Evolutionary conservation across 1,140 invertebrate species (phyloP).

Genomic region (Drosophila azteca): DNA sequence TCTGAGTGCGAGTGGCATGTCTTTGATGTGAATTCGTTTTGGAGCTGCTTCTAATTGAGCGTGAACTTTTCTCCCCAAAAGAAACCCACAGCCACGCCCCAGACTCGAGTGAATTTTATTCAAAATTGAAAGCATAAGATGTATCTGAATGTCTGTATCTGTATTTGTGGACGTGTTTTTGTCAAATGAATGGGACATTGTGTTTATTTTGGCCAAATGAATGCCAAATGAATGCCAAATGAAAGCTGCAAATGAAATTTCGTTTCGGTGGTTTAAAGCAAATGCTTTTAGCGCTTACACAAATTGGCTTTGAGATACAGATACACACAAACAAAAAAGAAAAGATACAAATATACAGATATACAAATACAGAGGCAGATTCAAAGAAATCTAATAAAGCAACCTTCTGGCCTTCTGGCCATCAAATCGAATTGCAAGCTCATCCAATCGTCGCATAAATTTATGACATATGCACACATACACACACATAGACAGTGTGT

Average conservation of each 20-base stretch:
- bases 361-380: conserved; percentile 22
- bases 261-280: conserved; percentile 28
- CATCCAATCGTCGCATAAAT: conserved; percentile 75
- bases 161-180: not conserved
- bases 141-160: conserved; percentile 3
- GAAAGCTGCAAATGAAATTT: conserved; percentile 62
- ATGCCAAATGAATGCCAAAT: conserved; percentile 1
- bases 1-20: conserved; percentile 23
- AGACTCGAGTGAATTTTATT: conserved; percentile 62
- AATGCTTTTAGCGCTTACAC: conserved; percentile 23
- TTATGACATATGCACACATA: conserved; percentile 64
- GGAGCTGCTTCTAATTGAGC: conserved; percentile 57
- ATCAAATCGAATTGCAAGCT: conserved; percentile 73
- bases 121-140: conserved; percentile 44
- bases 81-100: conserved; percentile 41
- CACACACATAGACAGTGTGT: not conserved
- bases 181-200: conserved; percentile 17
- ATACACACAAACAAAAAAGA: conserved; percentile 23
- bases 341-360: conserved; percentile 6
- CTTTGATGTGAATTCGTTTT: conserved; percentile 54
- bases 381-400: conserved; percentile 70
- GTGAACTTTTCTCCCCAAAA: conserved; percentile 37
- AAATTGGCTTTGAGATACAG: conserved; percentile 11
- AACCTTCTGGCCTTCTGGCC: conserved; percentile 23
- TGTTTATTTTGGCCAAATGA: conserved; percentile 62